A percentile compares a stretch with the other conserved stretches of the same genome.
Evolutionary conservation across 2,888 invertebrate species (phyloP).

Genomic region (Apamea crenata): DNA sequence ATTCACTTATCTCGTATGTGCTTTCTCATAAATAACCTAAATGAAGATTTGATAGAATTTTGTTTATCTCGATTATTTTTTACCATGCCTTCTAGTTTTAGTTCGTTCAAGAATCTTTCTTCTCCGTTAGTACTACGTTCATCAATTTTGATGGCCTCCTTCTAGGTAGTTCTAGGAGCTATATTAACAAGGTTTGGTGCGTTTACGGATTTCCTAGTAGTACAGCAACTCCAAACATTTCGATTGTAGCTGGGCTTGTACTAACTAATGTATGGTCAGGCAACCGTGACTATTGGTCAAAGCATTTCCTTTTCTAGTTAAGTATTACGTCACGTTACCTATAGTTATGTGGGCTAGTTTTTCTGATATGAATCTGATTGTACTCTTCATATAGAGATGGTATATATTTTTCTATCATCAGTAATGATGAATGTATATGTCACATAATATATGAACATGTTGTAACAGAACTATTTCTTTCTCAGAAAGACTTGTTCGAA

Average conservation of each 20-base stretch:
- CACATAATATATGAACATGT: not conserved
- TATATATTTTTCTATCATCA: constrained; percentile 1
- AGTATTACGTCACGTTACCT: constrained; percentile 59
- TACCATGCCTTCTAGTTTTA: not conserved
- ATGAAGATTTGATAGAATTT: not conserved
- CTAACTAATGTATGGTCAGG: constrained; percentile 46
- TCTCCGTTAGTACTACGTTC: not conserved
- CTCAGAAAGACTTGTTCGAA: constrained; percentile 6
- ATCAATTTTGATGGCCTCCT: not conserved
- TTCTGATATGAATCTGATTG: constrained; percentile 44
- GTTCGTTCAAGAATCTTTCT: not conserved
- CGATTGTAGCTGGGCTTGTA: constrained; percentile 34
- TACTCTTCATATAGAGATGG: constrained; percentile 1
- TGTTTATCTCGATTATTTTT: not conserved
- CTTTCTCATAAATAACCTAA: not conserved
- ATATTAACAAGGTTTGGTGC: not conserved
- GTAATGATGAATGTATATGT: constrained; percentile 9
- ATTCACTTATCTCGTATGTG: not conserved
- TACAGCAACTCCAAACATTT: constrained; percentile 32
- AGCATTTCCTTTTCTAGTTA: constrained; percentile 60
- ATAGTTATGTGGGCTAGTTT: constrained; percentile 33
- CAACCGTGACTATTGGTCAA: constrained; percentile 55
- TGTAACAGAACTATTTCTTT: constrained; percentile 4
- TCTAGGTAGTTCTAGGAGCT: not conserved
- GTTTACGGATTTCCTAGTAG: constrained; percentile 26